Evolutionary conservation across 2,797 vertebrate species (phyloP), one percentile per base, ranked within the genome.

Genomic region (Luscinia megarhynchos): DNA sequence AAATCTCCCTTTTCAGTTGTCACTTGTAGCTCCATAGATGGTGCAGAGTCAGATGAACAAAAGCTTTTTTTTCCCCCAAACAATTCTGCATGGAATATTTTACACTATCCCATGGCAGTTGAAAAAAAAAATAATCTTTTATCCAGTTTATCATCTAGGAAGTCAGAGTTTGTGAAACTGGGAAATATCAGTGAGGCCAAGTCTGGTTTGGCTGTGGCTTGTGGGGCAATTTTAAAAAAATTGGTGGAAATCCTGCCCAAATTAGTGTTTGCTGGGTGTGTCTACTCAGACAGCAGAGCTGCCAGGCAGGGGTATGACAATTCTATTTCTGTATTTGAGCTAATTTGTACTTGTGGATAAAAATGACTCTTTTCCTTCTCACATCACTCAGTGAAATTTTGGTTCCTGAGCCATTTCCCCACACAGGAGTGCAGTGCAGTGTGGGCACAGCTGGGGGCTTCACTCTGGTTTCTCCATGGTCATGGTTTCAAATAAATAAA

Each of bases 41-140:
- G 4, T 24, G 18, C 3, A 36, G 34, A 36, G 32, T 41, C 54
- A 51, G 21, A 73, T 27, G 21, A 73, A 38, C 43, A 83, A 51
- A 86, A 85, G 15, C 30, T 10, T 41, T 11, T 72, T 50, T 50
- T 53, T 53, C 11, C 4, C 22, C 23, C 32, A 66, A 38, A 20
- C 11, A 22, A 11, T 10, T 21, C 20, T 55, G 12, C 14, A 13
- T 61, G n/a, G 18, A 64, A 79, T 58, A 63, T 59, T 90, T 75
- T 53, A 41, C 32, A n/a, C 2, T 6, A 3, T 29, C 4, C 21
- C n/a, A 5, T 11, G 3, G 23, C 48, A 43, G 30, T 0, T 63
- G 69, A 80, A 66, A 8, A 3, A 50, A 53, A 66, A 8, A 3
- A 50, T n/a, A 54, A 34, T 34, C 1, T 61, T 84, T 58, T 45